These are phyloP conservation scores for Heliocidaris tuberculata DNA, from an alignment of 35 echinoderm and acorn worm species.

Conservation along the genomic window DNA sequence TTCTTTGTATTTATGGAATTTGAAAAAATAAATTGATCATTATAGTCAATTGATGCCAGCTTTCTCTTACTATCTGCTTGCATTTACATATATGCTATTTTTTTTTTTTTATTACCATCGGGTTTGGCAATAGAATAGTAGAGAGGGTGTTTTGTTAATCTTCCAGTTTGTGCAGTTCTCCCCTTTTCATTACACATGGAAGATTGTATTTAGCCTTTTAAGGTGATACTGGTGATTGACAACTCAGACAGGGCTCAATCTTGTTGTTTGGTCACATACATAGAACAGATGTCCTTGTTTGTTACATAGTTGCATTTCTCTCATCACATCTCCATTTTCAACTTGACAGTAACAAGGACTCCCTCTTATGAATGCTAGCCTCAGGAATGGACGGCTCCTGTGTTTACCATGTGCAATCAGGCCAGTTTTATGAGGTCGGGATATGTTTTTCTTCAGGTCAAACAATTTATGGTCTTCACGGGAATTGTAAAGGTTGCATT, in stretches of 20 bases:
- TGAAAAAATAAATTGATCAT: neutral
- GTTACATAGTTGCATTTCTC: slow-evolving; percentile 1
- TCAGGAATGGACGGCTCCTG: neutral
- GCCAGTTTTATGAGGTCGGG: neutral
- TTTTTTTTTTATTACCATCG: neutral
- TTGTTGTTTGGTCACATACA: slow-evolving; percentile 1
- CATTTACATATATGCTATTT: neutral
- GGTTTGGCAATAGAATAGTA: neutral
- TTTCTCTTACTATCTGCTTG: neutral
- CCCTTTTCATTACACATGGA: neutral
- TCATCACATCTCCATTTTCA: neutral
- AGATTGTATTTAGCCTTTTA: neutral
- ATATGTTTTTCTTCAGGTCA: slow-evolving; percentile 12
- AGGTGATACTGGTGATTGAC: neutral
- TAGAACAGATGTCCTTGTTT: neutral
- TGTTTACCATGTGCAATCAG: slow-evolving; percentile 2
- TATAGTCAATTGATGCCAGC: neutral
- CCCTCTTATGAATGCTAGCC: neutral
- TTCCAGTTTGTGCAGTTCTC: neutral
- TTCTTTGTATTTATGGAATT: no score
- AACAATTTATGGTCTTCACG: neutral
- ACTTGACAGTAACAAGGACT: neutral
- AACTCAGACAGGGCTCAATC: neutral
- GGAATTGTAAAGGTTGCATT: neutral
- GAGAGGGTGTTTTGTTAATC: neutral